These are phyloP conservation scores for Eulemur mongoz DNA, from an alignment of 2,797 vertebrate species.

Conservation along the genomic window DNA sequence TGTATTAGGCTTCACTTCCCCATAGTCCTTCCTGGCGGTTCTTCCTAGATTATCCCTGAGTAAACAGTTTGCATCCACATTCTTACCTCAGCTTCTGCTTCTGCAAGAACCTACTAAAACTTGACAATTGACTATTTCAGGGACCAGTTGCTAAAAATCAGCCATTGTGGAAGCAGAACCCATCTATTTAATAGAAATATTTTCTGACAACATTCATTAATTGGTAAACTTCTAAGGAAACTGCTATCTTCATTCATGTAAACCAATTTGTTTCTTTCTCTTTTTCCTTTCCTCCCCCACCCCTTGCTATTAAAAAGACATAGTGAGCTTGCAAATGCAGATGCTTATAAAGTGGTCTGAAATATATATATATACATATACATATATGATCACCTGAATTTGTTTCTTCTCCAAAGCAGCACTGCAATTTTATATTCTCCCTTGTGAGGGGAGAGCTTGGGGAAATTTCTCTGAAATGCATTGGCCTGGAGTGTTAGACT, in stretches of 20 bases:
- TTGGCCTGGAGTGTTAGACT: background rate
- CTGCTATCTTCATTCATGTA: background rate
- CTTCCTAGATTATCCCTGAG: background rate
- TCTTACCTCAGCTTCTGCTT: background rate
- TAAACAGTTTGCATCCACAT: background rate
- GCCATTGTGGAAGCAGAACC: background rate
- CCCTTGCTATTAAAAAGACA: background rate
- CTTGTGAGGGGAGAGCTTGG: background rate
- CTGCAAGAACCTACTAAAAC: background rate
- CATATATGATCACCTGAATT: background rate
- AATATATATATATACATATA: background rate
- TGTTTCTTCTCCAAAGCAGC: background rate
- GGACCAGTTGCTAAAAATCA: background rate
- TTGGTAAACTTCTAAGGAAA: background rate
- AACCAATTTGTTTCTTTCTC: background rate
- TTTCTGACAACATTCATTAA: background rate
- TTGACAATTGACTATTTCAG: background rate
- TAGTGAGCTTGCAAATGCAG: background rate
- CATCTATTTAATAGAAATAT: background rate
- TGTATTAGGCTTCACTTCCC: background rate
- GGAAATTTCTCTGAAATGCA: background rate
- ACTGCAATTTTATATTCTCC: background rate
- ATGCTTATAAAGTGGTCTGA: background rate
- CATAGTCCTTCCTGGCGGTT: background rate
- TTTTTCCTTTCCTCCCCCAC: background rate